These are phyloP conservation scores for Callosobruchus maculatus DNA, from an alignment of 2,888 invertebrate species.

Conservation along the genomic window DNA sequence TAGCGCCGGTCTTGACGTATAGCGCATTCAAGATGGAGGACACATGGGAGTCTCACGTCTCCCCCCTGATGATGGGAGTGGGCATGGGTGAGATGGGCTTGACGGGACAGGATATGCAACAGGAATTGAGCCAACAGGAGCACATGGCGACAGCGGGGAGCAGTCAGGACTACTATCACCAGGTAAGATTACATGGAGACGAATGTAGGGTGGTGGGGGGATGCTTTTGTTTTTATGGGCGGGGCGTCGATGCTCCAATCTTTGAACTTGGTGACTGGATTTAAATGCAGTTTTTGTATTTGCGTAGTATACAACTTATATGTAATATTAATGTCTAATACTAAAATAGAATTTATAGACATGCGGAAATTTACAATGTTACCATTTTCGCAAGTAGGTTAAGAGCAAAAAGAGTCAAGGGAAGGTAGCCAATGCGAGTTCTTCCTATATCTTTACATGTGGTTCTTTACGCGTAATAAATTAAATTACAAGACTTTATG, in stretches of 20 bases:
- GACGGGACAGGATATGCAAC: conserved; percentile 28
- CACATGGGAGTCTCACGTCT: conserved; percentile 48
- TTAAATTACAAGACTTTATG: too few species aligned
- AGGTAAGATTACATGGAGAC: background rate
- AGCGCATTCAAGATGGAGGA: conserved; percentile 43
- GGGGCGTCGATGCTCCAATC: background rate
- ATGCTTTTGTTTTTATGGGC: background rate
- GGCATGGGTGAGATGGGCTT: conserved; percentile 39
- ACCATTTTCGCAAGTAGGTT: too few species aligned
- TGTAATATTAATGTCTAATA: too few species aligned
- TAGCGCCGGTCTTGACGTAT: background rate
- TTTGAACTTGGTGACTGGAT: background rate
- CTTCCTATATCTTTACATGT: too few species aligned
- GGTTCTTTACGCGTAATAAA: too few species aligned
- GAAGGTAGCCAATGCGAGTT: too few species aligned
- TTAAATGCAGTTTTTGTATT: background rate
- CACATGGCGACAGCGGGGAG: conserved; percentile 29
- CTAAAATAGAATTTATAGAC: too few species aligned
- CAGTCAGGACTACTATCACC: conserved; percentile 25
- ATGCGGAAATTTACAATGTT: too few species aligned
- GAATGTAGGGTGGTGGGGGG: background rate
- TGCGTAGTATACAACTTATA: too few species aligned
- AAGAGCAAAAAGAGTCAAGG: too few species aligned
- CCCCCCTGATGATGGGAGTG: conserved; percentile 49
- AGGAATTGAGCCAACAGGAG: conserved; percentile 33